phyloP scores from a whole-genome alignment of 1,140 invertebrate species.

The Drosophila bocqueti region DNA sequence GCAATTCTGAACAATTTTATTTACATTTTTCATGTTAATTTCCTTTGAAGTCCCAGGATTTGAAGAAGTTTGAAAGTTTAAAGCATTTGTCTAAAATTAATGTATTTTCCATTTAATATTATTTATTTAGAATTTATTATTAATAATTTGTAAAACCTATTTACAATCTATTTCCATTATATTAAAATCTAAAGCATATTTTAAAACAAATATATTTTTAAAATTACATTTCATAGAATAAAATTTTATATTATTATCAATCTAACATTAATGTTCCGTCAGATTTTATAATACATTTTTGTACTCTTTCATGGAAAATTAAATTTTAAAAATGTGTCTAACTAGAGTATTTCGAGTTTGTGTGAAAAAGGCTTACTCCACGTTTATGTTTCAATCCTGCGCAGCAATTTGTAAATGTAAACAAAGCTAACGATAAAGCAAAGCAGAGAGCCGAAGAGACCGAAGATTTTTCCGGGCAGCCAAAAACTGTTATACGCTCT shows the following conservation, averaged over 20 bases:
- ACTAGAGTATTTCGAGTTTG: conserved; percentile 8
- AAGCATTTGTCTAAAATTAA: too few relatives aligned
- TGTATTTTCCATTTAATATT: not conserved
- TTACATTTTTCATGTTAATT: not conserved
- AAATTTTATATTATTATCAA: too few relatives aligned
- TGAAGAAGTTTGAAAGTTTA: too few relatives aligned
- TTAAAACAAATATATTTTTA: too few relatives aligned
- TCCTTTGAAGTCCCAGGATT: too few relatives aligned
- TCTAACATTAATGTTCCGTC: not conserved
- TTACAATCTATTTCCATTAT: too few relatives aligned
- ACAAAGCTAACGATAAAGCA: conserved; percentile 59
- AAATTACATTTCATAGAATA: too few relatives aligned
- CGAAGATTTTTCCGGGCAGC: conserved; percentile 10
- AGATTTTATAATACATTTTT: not conserved
- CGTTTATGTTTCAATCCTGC: conserved; percentile 68
- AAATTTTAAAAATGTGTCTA: not conserved
- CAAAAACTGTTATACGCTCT: conserved; percentile 67
- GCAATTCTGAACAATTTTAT: not conserved
- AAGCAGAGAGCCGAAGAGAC: conserved; percentile 19
- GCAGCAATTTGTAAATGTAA: conserved; percentile 72
- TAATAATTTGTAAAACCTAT: too few relatives aligned
- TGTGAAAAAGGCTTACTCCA: not conserved
- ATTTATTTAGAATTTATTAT: not conserved
- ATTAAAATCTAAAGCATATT: too few relatives aligned
- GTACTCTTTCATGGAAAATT: not conserved